Evolutionary conservation across 2,797 vertebrate species (phyloP), one percentile per base, ranked within the genome.

Genomic region (Tympanoctomys barrerae): DNA sequence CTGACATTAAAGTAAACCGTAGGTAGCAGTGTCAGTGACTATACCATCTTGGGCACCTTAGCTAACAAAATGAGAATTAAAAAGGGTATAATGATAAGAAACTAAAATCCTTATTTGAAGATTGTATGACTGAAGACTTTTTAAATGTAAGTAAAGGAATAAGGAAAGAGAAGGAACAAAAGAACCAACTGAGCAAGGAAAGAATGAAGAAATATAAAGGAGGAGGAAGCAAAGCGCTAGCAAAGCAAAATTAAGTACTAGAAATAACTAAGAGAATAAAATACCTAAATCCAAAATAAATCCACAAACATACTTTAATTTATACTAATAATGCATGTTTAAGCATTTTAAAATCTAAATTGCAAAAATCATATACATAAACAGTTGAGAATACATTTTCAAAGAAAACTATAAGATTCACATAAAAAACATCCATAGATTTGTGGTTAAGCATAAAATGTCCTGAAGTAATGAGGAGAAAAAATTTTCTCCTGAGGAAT

Each of bases 21-120:
- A 70, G 57, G 28, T 19, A 86, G 9, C 59, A 2, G 57, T 77
- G 1, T 42, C 71, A 88, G 33, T 11, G 36, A 49, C 26, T 42
- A 71, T 2, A 33, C 24, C 79, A 7, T 9, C 91, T 68, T 52
- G 52, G 24, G 70, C 21, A 2, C 49, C 81, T 54, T 73, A 49
- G 24, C 0, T 86, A 31, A 78, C 24, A 10, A 7, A 78, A 39
- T 22, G 85, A 71, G 21, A 79, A 6, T 42, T 54, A 49, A 52
- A 64, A 87, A 88, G 13, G 64, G 22, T 59, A 54, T 39, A 75
- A n/a, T 61, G 19, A 28, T 61, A 28, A 87, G 28, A 90, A 84
- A 92, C 24, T 46, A 66, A 89, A 96, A 90, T 36, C 5, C 86
- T 42, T 64, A 81, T 94, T 33, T 71, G 28, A 90, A 57, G 64